Conservation (phyloP, 1,140 invertebrate species). For the Microplitis mediator region DNA sequence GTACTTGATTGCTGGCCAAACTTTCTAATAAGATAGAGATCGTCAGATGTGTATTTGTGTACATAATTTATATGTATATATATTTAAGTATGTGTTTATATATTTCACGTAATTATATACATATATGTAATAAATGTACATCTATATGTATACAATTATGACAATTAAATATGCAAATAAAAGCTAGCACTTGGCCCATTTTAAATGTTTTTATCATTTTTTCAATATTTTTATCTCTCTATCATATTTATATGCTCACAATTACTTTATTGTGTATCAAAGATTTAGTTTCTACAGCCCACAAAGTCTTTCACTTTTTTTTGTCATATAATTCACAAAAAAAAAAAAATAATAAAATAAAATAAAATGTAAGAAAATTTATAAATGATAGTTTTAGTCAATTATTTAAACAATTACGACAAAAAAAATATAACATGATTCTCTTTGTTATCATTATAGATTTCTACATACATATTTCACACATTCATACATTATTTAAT, state of each 20-base stretch:
- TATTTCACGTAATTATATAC: constrained; percentile 17
- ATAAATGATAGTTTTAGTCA: neutral
- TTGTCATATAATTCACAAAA: neutral
- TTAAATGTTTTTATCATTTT: neutral
- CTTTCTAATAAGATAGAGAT: constrained; percentile 21
- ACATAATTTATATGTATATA: constrained; percentile 4
- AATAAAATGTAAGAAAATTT: neutral
- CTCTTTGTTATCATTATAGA: neutral
- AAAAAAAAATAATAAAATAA: neutral
- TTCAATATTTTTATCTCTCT: neutral
- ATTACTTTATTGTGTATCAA: neutral
- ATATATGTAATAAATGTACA: constrained; percentile 3
- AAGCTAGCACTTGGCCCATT: constrained; percentile 24
- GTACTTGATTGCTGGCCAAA: constrained; percentile 24
- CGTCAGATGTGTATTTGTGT: constrained; percentile 16
- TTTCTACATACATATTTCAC: constrained; percentile 30
- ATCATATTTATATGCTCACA: neutral
- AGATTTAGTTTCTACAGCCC: constrained; percentile 10
- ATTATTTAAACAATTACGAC: constrained; percentile 11
- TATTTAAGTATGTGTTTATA: constrained; percentile 19
- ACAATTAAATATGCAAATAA: constrained; percentile 27
- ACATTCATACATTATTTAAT: constrained; percentile 24
- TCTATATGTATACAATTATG: constrained; percentile 25
- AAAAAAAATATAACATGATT: constrained; percentile 25
- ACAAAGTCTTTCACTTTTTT: neutral